Evolutionary conservation across 2,888 invertebrate genomes (phyloP), one percentile per base, ranked within the genome.

Genomic region (Oscheius sp.): DNA sequence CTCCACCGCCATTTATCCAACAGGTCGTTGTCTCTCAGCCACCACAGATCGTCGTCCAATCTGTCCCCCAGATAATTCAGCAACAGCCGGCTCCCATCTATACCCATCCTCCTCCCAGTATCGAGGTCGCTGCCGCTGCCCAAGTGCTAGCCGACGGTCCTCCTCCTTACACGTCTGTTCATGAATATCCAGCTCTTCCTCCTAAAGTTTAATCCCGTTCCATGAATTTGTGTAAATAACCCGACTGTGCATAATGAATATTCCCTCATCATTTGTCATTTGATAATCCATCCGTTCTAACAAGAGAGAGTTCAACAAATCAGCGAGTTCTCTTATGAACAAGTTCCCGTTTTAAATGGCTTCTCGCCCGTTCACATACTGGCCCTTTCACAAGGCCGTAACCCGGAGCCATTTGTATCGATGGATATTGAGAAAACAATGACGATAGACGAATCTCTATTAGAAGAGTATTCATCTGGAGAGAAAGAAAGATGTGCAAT

Each of bases 181-280:
- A 43, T 7, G 43, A 61, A 43, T 61, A 61, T 43, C 61, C 61
- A 7, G 1, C 43, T 43, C 41, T 61, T 21, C 12, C 61, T n/a
- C 1, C 21, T n/a, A 61, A 61, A 18, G 41, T 41, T 7, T 61
- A 61, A 43, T 29, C 35, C 35, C 35, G 35, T 35, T 35, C 35
- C 9, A 9, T 35, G 35, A 35, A 35, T 35, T 58, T 41, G 16
- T 61, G n/a, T 61, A 21, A 12, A 21, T 18, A 21, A 43, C 21
- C 43, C n/a, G n/a, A n/a, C n/a, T 58, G 58, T 27, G 58, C 58
- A 58, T 58, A 58, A 58, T 58, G 29, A 29, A 58, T n/a, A 13
- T 27, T 35, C 35, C 29, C 21, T 23, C 53, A 53, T 53, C 53
- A 53, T 53, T 12, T 53, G 53, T 21, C 25, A 53, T 53, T 18